Evolutionary conservation across 2,797 vertebrate genomes (phyloP).

Genomic region (Urocyon cinereoargenteus): DNA sequence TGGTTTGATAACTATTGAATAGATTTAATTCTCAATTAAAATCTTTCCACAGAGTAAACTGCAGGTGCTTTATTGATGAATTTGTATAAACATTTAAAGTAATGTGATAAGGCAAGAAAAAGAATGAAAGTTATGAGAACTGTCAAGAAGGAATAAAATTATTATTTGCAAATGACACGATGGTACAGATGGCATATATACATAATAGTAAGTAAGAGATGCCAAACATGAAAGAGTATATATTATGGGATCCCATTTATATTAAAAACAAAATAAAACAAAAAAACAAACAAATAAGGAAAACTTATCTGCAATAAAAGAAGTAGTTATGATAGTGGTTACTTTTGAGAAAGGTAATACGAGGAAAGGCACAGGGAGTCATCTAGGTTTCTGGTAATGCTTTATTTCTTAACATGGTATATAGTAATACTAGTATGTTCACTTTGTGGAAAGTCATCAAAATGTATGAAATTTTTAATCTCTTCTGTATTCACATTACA

Average conservation of each 20-base stretch:
- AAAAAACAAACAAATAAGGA: not conserved
- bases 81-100: not conserved
- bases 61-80: not conserved
- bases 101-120: constrained; percentile 23
- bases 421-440: not conserved
- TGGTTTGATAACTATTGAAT: not conserved
- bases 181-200: not conserved
- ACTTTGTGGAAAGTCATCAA: constrained; percentile 36
- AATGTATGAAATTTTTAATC: not conserved
- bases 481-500: not conserved
- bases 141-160: not conserved
- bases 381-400: not conserved
- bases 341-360: not conserved
- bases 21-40: constrained; percentile 3
- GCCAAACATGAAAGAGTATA: not conserved
- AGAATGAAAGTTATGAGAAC: not conserved
- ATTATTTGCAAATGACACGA: not conserved
- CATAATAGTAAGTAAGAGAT: not conserved
- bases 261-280: not conserved
- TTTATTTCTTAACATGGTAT: not conserved
- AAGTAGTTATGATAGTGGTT: not conserved
- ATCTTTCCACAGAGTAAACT: constrained; percentile 23
- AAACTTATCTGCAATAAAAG: not conserved
- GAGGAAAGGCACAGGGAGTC: not conserved
- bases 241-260: not conserved